Evolutionary conservation across 2,888 invertebrate species (phyloP).

Genomic region (Drosophila histrio): DNA sequence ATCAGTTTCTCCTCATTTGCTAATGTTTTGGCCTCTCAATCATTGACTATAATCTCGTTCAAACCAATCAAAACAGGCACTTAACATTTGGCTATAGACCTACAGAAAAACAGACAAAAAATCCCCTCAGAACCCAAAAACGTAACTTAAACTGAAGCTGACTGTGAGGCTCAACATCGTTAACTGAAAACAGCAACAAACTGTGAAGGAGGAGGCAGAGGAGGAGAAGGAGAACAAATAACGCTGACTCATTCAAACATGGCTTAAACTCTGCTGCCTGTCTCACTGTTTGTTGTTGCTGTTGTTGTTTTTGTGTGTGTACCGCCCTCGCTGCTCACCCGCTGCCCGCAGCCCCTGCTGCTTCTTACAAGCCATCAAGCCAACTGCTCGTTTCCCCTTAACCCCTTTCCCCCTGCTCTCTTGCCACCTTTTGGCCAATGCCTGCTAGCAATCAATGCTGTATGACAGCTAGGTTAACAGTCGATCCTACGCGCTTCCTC

Average conservation of each 20-base stretch:
- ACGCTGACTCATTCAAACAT: conserved; percentile 50
- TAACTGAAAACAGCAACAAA: conserved; percentile 28
- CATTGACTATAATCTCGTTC: conserved; percentile 57
- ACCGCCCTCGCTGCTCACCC: conserved; percentile 40
- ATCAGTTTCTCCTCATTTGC: conserved; percentile 14
- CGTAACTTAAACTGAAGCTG: conserved; percentile 4
- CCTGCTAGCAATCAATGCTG: conserved; percentile 74
- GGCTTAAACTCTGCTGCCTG: conserved; percentile 24
- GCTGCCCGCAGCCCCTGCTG: neutral
- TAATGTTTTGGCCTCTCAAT: conserved; percentile 28
- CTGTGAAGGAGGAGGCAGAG: neutral
- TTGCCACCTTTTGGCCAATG: conserved; percentile 36
- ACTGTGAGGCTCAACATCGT: conserved; percentile 11
- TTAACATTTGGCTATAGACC: conserved; percentile 65
- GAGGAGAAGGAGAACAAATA: conserved; percentile 15
- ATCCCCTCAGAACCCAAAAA: conserved; percentile 17
- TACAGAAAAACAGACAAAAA: conserved; percentile 23
- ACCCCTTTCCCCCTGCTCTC: neutral
- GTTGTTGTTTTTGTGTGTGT: conserved; percentile 23
- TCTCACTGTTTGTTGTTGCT: conserved; percentile 11
- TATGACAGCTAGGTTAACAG: conserved; percentile 79
- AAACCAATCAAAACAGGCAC: conserved; percentile 76
- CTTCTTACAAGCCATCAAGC: conserved; percentile 56
- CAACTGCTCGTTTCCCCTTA: conserved; percentile 15
- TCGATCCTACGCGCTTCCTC: conserved; percentile 78